Evolutionary conservation across 2,888 invertebrate species (phyloP).

Genomic region (Anorthoa munda): DNA sequence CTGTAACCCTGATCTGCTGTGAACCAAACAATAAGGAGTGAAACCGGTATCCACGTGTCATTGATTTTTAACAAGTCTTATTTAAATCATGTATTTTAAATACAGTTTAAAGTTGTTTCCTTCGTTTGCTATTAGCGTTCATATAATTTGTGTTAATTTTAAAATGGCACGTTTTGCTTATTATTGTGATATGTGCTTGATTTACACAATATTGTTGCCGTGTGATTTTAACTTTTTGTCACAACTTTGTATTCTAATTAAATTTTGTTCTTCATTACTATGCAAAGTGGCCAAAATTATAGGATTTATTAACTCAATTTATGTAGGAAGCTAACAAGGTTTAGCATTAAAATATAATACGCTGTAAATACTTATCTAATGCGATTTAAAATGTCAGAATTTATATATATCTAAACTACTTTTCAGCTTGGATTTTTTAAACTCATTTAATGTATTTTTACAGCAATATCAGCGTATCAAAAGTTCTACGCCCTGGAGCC

Average conservation of each 20-base stretch:
- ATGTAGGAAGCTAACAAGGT: neutral
- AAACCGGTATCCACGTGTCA: constrained; percentile 41
- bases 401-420: neutral
- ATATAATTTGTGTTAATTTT: constrained; percentile 24
- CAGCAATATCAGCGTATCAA: constrained; percentile 99
- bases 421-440: neutral
- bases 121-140: constrained; percentile 10
- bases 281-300: neutral
- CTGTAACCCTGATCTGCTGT: constrained; percentile 34
- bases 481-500: constrained; percentile 95
- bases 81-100: constrained; percentile 31
- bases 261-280: neutral
- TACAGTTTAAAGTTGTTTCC: constrained; percentile 3
- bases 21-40: constrained; percentile 29
- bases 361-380: too few relatives aligned
- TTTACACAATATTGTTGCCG: constrained; percentile 21
- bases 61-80: constrained; percentile 44
- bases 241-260: neutral
- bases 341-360: neutral
- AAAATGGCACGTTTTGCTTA: constrained; percentile 28
- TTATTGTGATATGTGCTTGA: neutral
- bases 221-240: neutral
- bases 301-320: neutral
- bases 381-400: neutral
- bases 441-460: constrained; percentile 74